These are phyloP conservation scores for Picus viridis DNA, from an alignment of 2,797 vertebrate genomes.

Conservation along the genomic window DNA sequence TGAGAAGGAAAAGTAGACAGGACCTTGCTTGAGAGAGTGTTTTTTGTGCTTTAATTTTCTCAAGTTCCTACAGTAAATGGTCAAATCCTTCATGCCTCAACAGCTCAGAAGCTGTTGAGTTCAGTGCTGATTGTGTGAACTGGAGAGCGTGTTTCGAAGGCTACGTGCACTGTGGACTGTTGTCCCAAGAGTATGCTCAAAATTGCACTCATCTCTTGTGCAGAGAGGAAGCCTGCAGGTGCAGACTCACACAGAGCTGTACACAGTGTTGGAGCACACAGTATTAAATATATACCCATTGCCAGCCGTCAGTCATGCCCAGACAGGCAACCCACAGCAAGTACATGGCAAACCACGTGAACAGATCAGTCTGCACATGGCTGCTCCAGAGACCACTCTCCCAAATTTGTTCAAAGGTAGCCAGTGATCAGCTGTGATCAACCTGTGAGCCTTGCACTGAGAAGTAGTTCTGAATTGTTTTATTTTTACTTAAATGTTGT, in stretches of 20 bases:
- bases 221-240: neutral
- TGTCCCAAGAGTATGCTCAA: neutral
- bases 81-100: neutral
- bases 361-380: rapidly evolving
- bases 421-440: neutral
- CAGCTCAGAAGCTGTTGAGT: neutral
- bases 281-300: neutral
- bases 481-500: neutral
- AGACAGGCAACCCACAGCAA: neutral
- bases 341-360: neutral
- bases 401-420: neutral
- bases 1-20: neutral
- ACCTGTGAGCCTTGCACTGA: neutral
- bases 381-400: neutral
- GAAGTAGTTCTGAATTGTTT: neutral
- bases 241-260: neutral
- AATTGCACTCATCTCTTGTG: neutral
- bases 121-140: neutral
- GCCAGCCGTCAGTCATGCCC: neutral
- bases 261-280: rapidly evolving
- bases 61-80: neutral
- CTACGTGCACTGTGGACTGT: neutral
- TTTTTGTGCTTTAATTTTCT: neutral
- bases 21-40: neutral
- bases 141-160: neutral